Conservation (phyloP, 2,113 vertebrate species). For the Grammomys dolichurus region DNA sequence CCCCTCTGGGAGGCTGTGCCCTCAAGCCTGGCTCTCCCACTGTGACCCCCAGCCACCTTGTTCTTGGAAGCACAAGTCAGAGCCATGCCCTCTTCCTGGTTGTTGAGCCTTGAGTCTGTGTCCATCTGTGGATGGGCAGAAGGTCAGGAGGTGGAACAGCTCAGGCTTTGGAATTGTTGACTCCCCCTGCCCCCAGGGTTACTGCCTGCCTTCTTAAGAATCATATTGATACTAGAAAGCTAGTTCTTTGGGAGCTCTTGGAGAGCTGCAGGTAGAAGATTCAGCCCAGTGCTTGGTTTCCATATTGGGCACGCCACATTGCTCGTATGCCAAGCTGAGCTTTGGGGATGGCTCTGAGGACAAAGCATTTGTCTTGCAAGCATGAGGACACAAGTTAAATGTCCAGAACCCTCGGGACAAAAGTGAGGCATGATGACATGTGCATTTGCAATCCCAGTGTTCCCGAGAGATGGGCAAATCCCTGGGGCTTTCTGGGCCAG, state of each 20-base stretch:
- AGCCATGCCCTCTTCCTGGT: neutral
- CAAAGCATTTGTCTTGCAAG: neutral
- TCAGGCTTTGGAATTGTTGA: rapidly evolving
- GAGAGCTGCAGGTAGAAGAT: neutral
- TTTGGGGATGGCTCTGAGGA: neutral
- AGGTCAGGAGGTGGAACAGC: rapidly evolving
- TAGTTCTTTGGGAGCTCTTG: neutral
- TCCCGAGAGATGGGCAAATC: neutral
- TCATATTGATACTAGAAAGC: neutral
- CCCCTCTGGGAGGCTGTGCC: neutral
- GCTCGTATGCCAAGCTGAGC: too few relatives aligned
- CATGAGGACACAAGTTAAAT: neutral
- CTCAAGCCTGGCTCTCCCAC: neutral
- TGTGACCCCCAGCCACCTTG: neutral
- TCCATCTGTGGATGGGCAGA: neutral
- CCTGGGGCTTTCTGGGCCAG: neutral
- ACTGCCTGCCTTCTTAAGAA: neutral
- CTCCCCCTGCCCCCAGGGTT: neutral
- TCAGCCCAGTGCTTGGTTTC: neutral
- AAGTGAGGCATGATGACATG: neutral
- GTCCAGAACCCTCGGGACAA: neutral
- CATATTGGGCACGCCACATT: neutral
- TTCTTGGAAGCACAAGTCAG: neutral
- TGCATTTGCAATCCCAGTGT: neutral
- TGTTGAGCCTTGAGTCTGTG: neutral